Evolutionary conservation across 2,888 invertebrate genomes (phyloP).

Genomic region (Drosophila ochracea): DNA sequence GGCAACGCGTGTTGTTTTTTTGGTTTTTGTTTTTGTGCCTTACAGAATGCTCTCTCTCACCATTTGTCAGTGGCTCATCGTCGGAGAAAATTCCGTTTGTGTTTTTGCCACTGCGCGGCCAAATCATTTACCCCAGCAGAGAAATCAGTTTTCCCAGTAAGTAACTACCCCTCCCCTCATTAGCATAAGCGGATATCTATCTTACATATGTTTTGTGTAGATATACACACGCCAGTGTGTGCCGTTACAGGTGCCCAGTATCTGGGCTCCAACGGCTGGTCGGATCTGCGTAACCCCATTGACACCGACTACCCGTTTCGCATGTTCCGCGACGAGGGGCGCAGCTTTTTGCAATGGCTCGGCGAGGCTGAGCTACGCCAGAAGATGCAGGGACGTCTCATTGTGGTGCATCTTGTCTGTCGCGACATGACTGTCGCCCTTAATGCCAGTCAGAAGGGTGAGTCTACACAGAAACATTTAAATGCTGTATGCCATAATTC

Average conservation of each 20-base stretch:
- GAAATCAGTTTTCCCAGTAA: conserved; percentile 92
- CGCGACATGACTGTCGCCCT: conserved; percentile 88
- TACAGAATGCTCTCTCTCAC: conserved; percentile 92
- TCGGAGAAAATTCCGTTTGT: conserved; percentile 94
- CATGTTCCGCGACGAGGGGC: conserved; percentile 92
- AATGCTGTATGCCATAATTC: not conserved
- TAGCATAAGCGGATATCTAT: conserved; percentile 13
- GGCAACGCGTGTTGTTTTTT: conserved; percentile 23
- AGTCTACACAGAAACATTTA: not conserved
- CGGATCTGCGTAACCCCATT: conserved; percentile 91
- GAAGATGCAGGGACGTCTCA: conserved; percentile 92
- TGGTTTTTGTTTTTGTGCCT: conserved; percentile 61
- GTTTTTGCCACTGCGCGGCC: conserved; percentile 93
- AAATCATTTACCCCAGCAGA: conserved; percentile 94
- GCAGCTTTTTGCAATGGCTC: conserved; percentile 93
- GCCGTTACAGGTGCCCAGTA: conserved; percentile 94
- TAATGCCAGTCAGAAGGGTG: conserved; percentile 83
- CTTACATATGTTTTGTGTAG: conserved; percentile 84
- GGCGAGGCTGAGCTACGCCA: conserved; percentile 92
- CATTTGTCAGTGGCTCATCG: conserved; percentile 90
- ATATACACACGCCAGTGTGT: conserved; percentile 92
- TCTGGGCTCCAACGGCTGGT: conserved; percentile 91
- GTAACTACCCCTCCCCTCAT: conserved; percentile 35
- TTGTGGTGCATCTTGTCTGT: conserved; percentile 92
- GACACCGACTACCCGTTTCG: conserved; percentile 93